These are phyloP conservation scores for Latrodectus geometricus DNA, from an alignment of 1,140 invertebrate species.

Conservation along the genomic window DNA sequence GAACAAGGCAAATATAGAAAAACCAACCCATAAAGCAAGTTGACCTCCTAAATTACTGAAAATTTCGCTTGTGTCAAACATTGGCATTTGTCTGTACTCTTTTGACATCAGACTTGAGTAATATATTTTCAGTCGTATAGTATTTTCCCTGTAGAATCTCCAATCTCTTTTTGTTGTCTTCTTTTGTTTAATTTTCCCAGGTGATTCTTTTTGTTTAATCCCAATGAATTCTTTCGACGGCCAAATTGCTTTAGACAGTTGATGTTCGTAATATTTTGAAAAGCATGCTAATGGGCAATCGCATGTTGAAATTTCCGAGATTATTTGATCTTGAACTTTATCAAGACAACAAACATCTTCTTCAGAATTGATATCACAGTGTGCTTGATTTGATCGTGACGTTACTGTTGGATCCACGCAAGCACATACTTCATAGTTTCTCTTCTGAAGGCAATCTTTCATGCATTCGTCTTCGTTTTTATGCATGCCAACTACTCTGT, in stretches of 20 bases:
- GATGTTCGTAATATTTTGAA: neutral
- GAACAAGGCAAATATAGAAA: neutral
- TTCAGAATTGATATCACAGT: neutral
- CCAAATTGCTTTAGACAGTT: neutral
- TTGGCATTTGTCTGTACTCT: neutral
- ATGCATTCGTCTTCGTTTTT: neutral
- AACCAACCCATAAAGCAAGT: neutral
- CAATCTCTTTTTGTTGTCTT: no score
- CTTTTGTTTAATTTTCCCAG: no score
- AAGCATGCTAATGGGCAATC: constrained; percentile 25
- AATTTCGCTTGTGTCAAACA: neutral
- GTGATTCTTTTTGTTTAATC: no score
- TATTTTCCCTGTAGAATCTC: neutral
- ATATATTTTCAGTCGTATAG: neutral
- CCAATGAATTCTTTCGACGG: neutral
- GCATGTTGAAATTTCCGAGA: neutral
- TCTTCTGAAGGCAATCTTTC: neutral
- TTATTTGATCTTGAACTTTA: neutral
- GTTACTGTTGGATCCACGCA: constrained; percentile 4
- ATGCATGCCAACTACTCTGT: neutral
- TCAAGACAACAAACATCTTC: constrained; percentile 5
- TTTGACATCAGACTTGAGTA: neutral
- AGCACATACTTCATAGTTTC: neutral
- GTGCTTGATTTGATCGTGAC: no score
- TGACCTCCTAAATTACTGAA: neutral